phyloP scores from a whole-genome alignment of 2,113 vertebrate genomes.

The Indicator indicator region DNA sequence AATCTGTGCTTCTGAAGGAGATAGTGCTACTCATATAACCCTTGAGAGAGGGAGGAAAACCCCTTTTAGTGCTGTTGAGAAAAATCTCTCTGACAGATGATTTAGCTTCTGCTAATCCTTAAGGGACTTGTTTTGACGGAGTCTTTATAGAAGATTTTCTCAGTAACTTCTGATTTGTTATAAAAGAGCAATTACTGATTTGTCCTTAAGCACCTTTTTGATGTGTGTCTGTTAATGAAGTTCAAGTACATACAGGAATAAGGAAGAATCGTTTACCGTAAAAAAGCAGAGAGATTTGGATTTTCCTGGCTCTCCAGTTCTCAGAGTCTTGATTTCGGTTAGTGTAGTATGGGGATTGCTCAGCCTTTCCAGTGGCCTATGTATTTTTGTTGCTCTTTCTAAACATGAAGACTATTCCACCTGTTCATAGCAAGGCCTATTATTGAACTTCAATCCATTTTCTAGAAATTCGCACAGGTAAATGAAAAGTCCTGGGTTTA shows the following conservation, averaged over 20 bases:
- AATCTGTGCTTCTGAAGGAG: conserved; percentile 22
- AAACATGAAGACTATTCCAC: conserved; percentile 2
- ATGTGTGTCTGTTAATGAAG: conserved; percentile 64
- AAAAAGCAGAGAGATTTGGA: conserved; percentile 41
- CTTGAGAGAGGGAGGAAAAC: conserved; percentile 35
- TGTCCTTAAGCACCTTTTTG: conserved; percentile 64
- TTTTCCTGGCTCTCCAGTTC: conserved; percentile 41
- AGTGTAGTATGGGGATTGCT: conserved; percentile 35
- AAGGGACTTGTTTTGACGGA: conserved; percentile 81
- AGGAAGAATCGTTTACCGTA: conserved; percentile 34
- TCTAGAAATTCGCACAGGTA: background rate
- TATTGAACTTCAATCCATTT: background rate
- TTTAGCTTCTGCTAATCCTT: conserved; percentile 77
- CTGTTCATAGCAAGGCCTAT: background rate
- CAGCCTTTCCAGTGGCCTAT: conserved; percentile 10
- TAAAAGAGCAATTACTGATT: conserved; percentile 74
- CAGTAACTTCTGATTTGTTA: conserved; percentile 68
- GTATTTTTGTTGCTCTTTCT: conserved; percentile 28
- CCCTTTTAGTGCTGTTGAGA: conserved; percentile 70
- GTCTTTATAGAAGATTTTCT: conserved; percentile 74
- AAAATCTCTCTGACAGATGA: conserved; percentile 73
- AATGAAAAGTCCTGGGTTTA: background rate
- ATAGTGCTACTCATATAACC: background rate
- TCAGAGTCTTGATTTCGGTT: conserved; percentile 65
- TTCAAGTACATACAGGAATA: conserved; percentile 44